Conservation (phyloP, 2,888 invertebrate genomes). For the Folsomia manolachei region DNA sequence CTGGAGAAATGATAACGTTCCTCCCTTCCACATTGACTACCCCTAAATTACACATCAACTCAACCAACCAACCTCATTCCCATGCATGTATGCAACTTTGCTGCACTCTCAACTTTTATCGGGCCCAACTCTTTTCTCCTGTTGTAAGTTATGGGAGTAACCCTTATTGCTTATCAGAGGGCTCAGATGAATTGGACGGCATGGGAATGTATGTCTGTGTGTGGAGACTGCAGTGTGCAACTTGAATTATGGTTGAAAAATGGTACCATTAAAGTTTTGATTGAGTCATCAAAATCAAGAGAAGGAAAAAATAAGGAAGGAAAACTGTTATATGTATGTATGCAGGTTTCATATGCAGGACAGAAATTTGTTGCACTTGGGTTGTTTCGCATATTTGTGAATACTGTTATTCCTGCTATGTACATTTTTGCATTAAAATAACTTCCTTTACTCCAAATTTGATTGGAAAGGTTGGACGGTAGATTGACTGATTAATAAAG, state of each 20-base stretch:
- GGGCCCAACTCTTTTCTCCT: background rate
- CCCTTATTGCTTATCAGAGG: background rate
- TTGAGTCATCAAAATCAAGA: conserved; percentile 39
- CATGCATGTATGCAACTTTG: background rate
- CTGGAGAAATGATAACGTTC: background rate
- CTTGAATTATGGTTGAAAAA: too few relatives aligned
- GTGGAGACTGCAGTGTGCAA: too few relatives aligned
- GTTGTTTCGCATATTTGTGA: too few relatives aligned
- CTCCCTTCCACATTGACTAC: background rate
- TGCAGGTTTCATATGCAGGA: conserved; percentile 1
- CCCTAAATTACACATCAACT: background rate
- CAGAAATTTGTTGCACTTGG: too few relatives aligned
- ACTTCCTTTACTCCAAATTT: too few relatives aligned
- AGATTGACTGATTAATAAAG: conserved; percentile 27
- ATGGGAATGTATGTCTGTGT: conserved; percentile 1
- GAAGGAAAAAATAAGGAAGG: conserved; percentile 7
- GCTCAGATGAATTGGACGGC: background rate
- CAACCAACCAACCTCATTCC: background rate
- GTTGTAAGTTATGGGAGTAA: background rate
- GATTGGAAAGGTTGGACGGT: conserved; percentile 13
- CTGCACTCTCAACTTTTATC: background rate
- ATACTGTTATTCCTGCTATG: too few relatives aligned
- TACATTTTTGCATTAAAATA: too few relatives aligned
- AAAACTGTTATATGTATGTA: conserved; percentile 16
- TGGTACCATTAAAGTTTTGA: conserved; percentile 40